Evolutionary conservation across 1,140 invertebrate species (phyloP), one percentile per base, ranked within the genome.

Genomic region (Eulimnadia texana): DNA sequence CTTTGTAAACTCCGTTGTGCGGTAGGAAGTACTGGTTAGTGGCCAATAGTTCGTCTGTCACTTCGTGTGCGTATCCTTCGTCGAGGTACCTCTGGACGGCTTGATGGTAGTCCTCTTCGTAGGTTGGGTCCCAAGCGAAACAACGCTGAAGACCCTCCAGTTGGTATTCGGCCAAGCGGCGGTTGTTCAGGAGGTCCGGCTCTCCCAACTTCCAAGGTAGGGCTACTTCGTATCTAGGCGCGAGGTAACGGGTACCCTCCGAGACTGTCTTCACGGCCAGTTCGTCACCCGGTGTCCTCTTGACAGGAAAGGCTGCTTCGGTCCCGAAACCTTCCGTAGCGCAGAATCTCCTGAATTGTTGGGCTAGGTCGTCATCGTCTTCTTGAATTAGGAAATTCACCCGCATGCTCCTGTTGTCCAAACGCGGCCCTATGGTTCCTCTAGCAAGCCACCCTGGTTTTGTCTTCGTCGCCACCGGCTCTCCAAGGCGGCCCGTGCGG

Each of bases 301-400:
- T 20, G 52, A 19, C 11, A 11, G 20, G 24, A 53, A n/a, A n/a
- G n/a, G n/a, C 52, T 11, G 13, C 13, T 20, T 60, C 58, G 1
- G 50, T 60, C 0, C 58, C 58, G 9, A 55, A 60, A 25, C 2
- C 3, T 19, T 60, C 58, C 2, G 58, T 60, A n/a, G 49, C 49
- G 19, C 58, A 60, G 28, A 60, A 60, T 1, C 22, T 6, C 1
- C 58, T 33, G 3, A 60, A 16, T 0, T 3, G 9, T 10, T 57
- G 16, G n/a, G 13, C 58, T 23, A 50, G 10, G n/a, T n/a, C n/a
- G n/a, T n/a, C n/a, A n/a, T n/a, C n/a, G n/a, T n/a, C n/a, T n/a
- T n/a, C n/a, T n/a, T n/a, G n/a, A n/a, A n/a, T n/a, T n/a, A n/a
- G n/a, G n/a, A n/a, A n/a, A n/a, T n/a, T n/a, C n/a, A n/a, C n/a